Evolutionary conservation across 1,140 invertebrate genomes (phyloP).

Genomic region (Drosophila lini): DNA sequence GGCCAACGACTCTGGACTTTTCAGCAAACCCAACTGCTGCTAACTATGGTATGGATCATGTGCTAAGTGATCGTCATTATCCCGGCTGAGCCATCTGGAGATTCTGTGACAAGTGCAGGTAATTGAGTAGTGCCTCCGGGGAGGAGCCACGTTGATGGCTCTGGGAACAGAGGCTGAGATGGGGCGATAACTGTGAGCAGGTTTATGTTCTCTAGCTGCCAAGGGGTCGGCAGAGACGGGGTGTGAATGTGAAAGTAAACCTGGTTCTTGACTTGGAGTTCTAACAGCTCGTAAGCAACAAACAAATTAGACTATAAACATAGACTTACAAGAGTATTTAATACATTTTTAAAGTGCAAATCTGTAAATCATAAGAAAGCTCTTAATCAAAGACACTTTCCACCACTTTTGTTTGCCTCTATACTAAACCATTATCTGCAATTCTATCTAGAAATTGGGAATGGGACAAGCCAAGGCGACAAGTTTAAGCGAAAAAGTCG

Average conservation of each 20-base stretch:
- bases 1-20: constrained; percentile 23
- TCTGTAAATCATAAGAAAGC: not conserved
- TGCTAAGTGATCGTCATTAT: constrained; percentile 46
- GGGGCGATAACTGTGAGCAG: constrained; percentile 21
- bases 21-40: constrained; percentile 4
- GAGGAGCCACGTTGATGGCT: constrained; percentile 30
- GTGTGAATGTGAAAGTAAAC: constrained; percentile 35
- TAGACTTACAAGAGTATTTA: not conserved
- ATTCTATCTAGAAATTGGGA: not conserved
- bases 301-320: not conserved
- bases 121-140: constrained; percentile 33
- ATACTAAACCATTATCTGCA: too few species aligned
- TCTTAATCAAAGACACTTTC: not conserved
- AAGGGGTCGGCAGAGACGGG: not conserved
- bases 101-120: constrained; percentile 44
- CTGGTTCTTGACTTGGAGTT: not conserved
- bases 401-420: not conserved
- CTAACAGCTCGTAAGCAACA: not conserved
- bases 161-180: constrained; percentile 25
- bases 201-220: constrained; percentile 15
- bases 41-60: constrained; percentile 36
- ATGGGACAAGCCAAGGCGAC: constrained; percentile 24
- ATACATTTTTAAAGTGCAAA: not conserved
- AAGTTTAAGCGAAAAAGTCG: constrained; percentile 43
- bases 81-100: constrained; percentile 30